Evolutionary conservation across 1,140 invertebrate genomes (phyloP).

Genomic region (Drosophila nigrodunni): DNA sequence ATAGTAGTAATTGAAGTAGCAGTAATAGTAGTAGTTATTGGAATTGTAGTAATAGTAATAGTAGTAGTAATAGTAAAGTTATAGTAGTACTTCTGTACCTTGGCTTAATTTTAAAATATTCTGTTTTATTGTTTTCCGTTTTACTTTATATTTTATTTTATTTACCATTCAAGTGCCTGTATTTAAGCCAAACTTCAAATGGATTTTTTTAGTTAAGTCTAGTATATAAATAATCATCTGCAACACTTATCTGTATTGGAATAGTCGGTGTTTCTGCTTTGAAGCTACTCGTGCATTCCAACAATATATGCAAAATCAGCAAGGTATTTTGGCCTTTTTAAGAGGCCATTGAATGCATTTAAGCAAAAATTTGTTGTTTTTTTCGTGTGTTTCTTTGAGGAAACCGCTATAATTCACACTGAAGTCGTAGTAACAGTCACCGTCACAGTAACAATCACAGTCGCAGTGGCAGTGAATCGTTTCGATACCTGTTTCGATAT

Average conservation of each 20-base stretch:
- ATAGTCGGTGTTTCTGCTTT: slow-evolving; percentile 24
- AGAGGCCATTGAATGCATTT: slow-evolving; percentile 23
- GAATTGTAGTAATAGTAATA: too few relatives aligned
- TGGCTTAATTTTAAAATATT: background rate
- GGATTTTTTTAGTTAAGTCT: slow-evolving; percentile 8
- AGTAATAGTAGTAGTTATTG: too few relatives aligned
- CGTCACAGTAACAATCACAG: slow-evolving; percentile 12
- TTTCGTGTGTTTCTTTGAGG: slow-evolving; percentile 23
- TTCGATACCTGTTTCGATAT: slow-evolving; percentile 39
- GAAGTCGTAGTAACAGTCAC: slow-evolving; percentile 8
- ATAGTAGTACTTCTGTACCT: background rate
- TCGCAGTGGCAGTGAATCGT: slow-evolving; percentile 31
- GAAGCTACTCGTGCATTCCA: background rate
- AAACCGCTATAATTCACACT: slow-evolving; percentile 43
- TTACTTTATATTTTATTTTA: too few relatives aligned
- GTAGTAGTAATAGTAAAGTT: too few relatives aligned
- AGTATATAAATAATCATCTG: slow-evolving; percentile 26
- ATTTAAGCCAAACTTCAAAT: slow-evolving; percentile 7
- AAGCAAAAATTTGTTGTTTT: slow-evolving; percentile 21
- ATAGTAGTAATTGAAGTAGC: too few relatives aligned
- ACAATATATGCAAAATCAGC: slow-evolving; percentile 30
- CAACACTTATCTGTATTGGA: slow-evolving; percentile 31
- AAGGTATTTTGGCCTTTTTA: slow-evolving; percentile 20
- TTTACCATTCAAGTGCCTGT: background rate
- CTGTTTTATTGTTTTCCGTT: too few relatives aligned